Evolutionary conservation across 2,113 vertebrate species (phyloP).

Genomic region (Etia nguti): DNA sequence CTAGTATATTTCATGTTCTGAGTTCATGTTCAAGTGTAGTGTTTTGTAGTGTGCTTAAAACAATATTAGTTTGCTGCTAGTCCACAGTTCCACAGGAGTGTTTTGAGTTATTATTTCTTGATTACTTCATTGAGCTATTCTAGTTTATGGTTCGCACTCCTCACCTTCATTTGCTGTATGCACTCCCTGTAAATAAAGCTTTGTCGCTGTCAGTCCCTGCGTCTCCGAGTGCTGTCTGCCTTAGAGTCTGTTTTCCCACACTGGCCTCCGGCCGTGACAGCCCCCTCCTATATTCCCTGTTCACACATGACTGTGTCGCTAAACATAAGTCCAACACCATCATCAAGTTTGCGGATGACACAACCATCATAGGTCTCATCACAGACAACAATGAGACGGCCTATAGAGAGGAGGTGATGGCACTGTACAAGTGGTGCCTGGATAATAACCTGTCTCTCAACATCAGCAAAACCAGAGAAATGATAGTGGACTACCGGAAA

Average conservation of each 20-base stretch:
- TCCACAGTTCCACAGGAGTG: neutral
- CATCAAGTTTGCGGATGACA: too few relatives aligned
- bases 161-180: neutral
- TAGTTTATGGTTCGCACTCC: neutral
- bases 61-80: neutral
- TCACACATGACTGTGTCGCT: too few relatives aligned
- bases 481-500: too few relatives aligned
- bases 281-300: too few relatives aligned
- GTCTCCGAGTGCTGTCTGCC: neutral
- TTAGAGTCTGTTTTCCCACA: neutral
- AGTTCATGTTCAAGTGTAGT: neutral
- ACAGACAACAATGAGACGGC: too few relatives aligned
- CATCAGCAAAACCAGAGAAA: too few relatives aligned
- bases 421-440: too few relatives aligned
- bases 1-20: neutral
- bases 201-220: rapidly evolving
- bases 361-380: too few relatives aligned
- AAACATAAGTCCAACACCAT: too few relatives aligned
- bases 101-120: rapidly evolving
- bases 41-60: neutral
- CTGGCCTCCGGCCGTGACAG: neutral
- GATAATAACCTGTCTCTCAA: too few relatives aligned
- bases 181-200: neutral
- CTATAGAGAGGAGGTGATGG: too few relatives aligned
- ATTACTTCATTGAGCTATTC: neutral